Evolutionary conservation across 1,140 invertebrate genomes (phyloP), one percentile per base, ranked within the genome.

Genomic region (Sinonovacula constricta): DNA sequence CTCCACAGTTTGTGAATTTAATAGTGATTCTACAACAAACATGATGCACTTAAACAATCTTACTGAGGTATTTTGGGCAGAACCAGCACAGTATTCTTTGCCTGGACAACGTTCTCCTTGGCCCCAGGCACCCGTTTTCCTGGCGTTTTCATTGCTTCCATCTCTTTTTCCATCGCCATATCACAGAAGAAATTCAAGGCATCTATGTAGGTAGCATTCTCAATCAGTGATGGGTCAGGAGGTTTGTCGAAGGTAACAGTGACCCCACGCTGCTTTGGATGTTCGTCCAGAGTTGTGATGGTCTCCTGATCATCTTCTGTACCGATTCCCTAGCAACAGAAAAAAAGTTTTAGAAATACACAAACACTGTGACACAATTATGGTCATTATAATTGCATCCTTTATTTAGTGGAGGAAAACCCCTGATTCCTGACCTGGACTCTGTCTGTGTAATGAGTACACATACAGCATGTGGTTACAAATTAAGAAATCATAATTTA

Each of bases 141-240:
- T 45, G 87, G 84, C 54, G 74, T 67, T 34, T 82, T 83, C 34
- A 89, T 63, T 26, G 81, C 69, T 49, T 89, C 87, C 33, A 89
- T 60, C 28, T 86, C 88, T 57, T 87, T 90, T 65, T 89, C 86
- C 56, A 83, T 77, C 81, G 87, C 87, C 83, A 90, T 90, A 49
- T 91, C 90, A 83, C 88, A 90, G 87, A 90, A 91, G 66, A 88
- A 90, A 59, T 87, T 90, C 33, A 91, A 79, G n/a, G 86, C 87
- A 74, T 91, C 90, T 10, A 91, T 79, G 79, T 86, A 91, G 3
- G 85, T 90, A 51, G 87, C 88, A 65, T 81, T 85, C 30, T 90
- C 87, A n/a, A 87, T 76, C 14, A 88, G 56, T 1, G 85, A 60
- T 10, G 72, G 59, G 59, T 89, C 88, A 26, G 86, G 87, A 1